Conservation (phyloP, 2,113 vertebrate species). For the Hemibagrus wyckioides region DNA sequence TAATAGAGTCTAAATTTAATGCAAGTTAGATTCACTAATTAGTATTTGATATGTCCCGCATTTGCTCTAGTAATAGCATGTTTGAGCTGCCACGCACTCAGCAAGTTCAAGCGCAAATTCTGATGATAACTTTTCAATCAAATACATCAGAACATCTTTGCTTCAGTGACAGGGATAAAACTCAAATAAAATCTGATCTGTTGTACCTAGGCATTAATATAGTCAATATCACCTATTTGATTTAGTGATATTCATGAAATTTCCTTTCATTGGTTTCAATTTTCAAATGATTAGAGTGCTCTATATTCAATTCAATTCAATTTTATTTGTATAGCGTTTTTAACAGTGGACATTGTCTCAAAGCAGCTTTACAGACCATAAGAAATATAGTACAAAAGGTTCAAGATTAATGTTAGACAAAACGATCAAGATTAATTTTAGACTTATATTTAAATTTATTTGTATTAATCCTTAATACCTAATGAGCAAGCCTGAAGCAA, state of each 20-base stretch:
- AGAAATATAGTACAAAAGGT: no score
- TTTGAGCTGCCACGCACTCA: not conserved
- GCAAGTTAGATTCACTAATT: not conserved
- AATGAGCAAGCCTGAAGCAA: no score
- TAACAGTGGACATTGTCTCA: no score
- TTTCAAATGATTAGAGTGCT: no score
- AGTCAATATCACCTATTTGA: not conserved
- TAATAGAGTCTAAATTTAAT: not conserved
- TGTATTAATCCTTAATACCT: no score
- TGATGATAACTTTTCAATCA: not conserved
- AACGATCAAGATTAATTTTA: no score
- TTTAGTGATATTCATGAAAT: not conserved
- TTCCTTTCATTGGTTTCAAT: not conserved
- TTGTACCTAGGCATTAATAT: not conserved
- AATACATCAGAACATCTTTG: not conserved
- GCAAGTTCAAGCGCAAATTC: not conserved
- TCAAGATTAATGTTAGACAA: no score
- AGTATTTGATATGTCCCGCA: not conserved
- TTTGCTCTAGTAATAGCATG: not conserved
- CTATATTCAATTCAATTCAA: no score
- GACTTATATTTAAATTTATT: no score
- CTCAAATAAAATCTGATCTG: not conserved
- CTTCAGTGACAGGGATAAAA: not conserved
- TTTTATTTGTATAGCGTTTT: no score
- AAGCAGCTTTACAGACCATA: no score